Evolutionary conservation across 2,888 invertebrate species (phyloP), one percentile per base, ranked within the genome.

Genomic region (Syritta pipiens): DNA sequence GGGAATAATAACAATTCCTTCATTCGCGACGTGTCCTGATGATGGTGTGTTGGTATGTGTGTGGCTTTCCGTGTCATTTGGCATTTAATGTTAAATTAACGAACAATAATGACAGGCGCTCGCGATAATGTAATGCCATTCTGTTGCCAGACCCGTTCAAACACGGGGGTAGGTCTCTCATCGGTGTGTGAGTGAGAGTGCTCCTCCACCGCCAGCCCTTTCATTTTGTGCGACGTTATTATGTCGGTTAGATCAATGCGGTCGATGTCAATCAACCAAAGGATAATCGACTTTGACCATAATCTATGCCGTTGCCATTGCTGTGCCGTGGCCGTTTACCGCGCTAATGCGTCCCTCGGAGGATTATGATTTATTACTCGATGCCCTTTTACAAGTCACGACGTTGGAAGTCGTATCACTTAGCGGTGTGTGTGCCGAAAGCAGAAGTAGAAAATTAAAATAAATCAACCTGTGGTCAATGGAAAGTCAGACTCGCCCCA

Each of bases 11-110:
- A 62, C 55, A 74, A 74, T 79, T 67, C 55, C 67, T 79, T 72
- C 72, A 79, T 79, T 32, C 42, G 35, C 32, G 12, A 19, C 24
- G 30, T n/a, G 30, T 22, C 20, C 24, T 12, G 26, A 20, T 17
- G 46, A 26, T 14, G 26, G 22, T 24, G 40, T 40, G 26, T 12
- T 22, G 30, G 28, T 17, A 22, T 20, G 44, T 32, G 26, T 42
- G 49, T 75, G 75, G 48, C 71, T 77, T 81, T 81, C 77, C 81
- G 67, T 81, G 77, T 81, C 81, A 81, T 81, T 81, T 77, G 72
- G 67, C 77, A 63, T 81, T 77, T 81, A 77, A 77, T 79, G 55
- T 76, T 57, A 65, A 81, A 81, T 81, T 81, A 81, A 76, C 60
- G 81, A 79, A 79, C 79, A 79, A 74, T 74, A 72, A 79, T 55